Base-by-base conservation (phyloP, 2,888 invertebrate genomes). In the Serrognathus titanus region DNA sequence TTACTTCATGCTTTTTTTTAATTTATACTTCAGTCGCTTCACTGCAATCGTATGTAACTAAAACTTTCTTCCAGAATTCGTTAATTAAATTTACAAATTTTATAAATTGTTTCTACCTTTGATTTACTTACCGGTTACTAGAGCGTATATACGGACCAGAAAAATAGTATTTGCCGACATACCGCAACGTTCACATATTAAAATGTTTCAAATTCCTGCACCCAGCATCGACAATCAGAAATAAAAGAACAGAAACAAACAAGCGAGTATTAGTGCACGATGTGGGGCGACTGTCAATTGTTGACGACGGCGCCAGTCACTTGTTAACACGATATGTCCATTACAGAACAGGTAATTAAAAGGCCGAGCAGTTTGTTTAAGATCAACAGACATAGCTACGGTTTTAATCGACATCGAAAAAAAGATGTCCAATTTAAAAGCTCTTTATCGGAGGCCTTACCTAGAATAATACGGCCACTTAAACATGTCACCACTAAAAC, bases 291-390 rank as follows among this genome's bases (percentile, higher is more conserved):
- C 71, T 69, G 73, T 74, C 73, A 71, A 72, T 74, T 74, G 74
- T 73, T 69, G 70, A 66, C 69, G 69, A 69, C 75, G 76, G 76
- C 76, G 76, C 76, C 76, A 76, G 69, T 70, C 69, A 66, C 72
- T 71, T 75, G 76, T 76, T 71, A 71, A 78, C 78, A 78, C 71
- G 76, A 75, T 76, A 77, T 73, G 76, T 78, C 78, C 78, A 78
- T 78, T 78, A 78, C 76, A 67, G 73, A 69, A 75, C 75, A 75
- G 76, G 77, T 77, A 78, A 78, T 78, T 78, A 78, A 78, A 77
- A 76, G 75, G 70, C 71, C 70, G 70, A 72, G 68, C 73, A 74
- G 73, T 76, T 75, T 75, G 75, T 75, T 74, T 66, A 51, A 51
- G 56, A 71, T 71, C 70, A 69, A 69, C 70, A 66, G 70, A 74